phyloP scores from a whole-genome alignment of 2,797 vertebrate species.

The Clarias pachynema region DNA sequence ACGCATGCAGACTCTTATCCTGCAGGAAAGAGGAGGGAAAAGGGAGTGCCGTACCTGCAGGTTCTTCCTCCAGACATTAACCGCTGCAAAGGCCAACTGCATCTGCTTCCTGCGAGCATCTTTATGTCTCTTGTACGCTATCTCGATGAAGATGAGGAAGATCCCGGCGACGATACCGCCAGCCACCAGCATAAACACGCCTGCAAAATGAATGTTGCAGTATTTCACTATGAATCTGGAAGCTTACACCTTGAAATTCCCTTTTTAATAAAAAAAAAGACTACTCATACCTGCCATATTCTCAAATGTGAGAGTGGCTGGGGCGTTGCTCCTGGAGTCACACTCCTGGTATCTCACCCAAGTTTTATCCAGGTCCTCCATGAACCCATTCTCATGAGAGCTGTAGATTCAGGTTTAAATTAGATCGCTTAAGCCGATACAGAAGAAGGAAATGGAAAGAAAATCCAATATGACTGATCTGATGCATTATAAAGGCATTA shows the following conservation, averaged over 20 bases:
- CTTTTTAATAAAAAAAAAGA: not conserved
- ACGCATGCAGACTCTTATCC: conserved; percentile 31
- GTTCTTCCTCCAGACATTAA: conserved; percentile 99
- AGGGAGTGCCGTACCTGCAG: conserved; percentile 88
- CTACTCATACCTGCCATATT: conserved; percentile 97
- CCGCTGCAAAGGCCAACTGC: conserved; percentile 98
- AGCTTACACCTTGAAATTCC: not conserved
- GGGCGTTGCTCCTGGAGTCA: conserved; percentile 99
- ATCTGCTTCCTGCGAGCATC: conserved; percentile 99
- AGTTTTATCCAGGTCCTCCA: conserved; percentile 99
- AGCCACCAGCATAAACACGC: conserved; percentile 99
- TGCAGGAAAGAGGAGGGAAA: conserved; percentile 9
- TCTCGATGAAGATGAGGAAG: conserved; percentile 99
- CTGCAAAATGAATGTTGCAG: conserved; percentile 66
- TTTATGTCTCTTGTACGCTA: conserved; percentile 98
- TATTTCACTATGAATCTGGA: not conserved
- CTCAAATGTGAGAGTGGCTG: conserved; percentile 99
- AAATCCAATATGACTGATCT: not conserved
- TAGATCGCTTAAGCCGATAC: not conserved
- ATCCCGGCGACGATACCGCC: conserved; percentile 98
- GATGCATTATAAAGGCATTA: conserved; percentile 54
- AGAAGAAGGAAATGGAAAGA: not conserved
- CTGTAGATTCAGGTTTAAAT: conserved; percentile 67
- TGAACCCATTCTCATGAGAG: conserved; percentile 99
- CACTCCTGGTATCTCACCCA: conserved; percentile 99